phyloP scores from a whole-genome alignment of 92 coral and sea anemone species.

The Metridium senile region DNA sequence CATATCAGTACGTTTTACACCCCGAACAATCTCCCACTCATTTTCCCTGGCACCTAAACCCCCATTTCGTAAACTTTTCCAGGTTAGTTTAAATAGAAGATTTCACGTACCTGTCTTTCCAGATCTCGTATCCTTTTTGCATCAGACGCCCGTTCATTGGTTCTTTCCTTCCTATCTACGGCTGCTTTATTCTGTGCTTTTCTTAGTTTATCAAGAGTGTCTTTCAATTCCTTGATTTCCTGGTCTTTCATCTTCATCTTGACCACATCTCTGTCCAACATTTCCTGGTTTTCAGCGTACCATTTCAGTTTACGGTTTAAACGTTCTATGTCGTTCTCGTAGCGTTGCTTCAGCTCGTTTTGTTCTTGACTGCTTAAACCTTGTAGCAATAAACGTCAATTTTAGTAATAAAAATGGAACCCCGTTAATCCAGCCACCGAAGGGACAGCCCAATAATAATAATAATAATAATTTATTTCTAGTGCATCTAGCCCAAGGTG shows the following conservation, averaged over 20 bases:
- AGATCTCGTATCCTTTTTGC: conserved; percentile 93
- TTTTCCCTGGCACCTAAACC: too few relatives aligned
- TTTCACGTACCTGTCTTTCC: conserved; percentile 88
- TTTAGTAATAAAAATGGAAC: too few relatives aligned
- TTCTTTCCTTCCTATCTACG: conserved; percentile 80
- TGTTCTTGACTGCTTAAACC: conserved; percentile 27
- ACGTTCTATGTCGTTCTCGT: conserved; percentile 75
- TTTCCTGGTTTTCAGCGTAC: conserved; percentile 96
- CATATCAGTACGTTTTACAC: too few relatives aligned
- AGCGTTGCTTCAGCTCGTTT: conserved; percentile 61
- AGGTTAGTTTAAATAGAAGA: too few relatives aligned
- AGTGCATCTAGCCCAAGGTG: too few relatives aligned
- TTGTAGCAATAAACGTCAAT: too few relatives aligned
- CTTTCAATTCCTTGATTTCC: conserved; percentile 83
- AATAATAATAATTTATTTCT: too few relatives aligned
- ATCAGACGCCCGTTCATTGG: conserved; percentile 74
- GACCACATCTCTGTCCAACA: conserved; percentile 85
- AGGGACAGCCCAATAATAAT: too few relatives aligned
- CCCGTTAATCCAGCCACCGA: too few relatives aligned
- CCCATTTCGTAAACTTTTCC: too few relatives aligned
- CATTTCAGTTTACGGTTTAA: conserved; percentile 91
- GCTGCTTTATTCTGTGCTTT: conserved; percentile 79
- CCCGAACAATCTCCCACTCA: too few relatives aligned
- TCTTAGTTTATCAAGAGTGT: conserved; percentile 74
- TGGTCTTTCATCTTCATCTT: conserved; percentile 78